A percentile compares a stretch with the other conserved stretches of the same genome.
Conservation (phyloP, 2,113 vertebrate species). For the Echinops telfairi region DNA sequence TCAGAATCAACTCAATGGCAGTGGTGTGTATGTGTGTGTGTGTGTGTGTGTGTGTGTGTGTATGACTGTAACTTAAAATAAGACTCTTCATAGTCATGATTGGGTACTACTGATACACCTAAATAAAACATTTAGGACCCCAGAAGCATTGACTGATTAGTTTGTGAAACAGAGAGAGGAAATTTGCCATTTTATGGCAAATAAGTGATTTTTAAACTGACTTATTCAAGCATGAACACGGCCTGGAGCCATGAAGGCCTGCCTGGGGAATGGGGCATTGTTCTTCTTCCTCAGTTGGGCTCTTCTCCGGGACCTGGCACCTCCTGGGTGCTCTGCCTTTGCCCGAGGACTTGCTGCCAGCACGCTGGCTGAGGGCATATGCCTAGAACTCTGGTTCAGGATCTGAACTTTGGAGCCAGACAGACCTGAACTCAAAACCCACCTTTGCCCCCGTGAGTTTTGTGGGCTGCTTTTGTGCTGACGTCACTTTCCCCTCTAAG, state of each 20-base stretch:
- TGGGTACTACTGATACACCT: neutral
- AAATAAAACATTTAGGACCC: conserved; percentile 51
- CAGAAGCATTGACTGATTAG: conserved; percentile 28
- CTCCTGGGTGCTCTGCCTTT: neutral
- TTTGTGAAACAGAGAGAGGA: neutral
- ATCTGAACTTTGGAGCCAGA: neutral
- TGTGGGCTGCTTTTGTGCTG: neutral
- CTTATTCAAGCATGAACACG: neutral
- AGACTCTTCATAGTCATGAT: neutral
- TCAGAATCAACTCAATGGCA: too few relatives aligned
- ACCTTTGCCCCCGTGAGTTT: rapidly evolving
- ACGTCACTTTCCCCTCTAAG: too few relatives aligned
- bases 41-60: too few relatives aligned
- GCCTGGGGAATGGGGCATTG: neutral
- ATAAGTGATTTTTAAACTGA: neutral
- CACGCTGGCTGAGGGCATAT: neutral
- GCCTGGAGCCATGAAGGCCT: neutral
- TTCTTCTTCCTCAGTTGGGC: neutral
- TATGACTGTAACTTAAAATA: too few relatives aligned
- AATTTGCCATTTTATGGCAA: conserved; percentile 24
- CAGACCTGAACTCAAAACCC: neutral
- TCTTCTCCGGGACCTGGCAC: neutral
- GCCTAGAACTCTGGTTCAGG: too few relatives aligned
- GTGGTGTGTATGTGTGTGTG: too few relatives aligned
- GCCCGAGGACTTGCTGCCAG: neutral